These are phyloP conservation scores for Dryocosmus kuriphilus DNA, from an alignment of 2,888 invertebrate genomes.

Conservation along the genomic window DNA sequence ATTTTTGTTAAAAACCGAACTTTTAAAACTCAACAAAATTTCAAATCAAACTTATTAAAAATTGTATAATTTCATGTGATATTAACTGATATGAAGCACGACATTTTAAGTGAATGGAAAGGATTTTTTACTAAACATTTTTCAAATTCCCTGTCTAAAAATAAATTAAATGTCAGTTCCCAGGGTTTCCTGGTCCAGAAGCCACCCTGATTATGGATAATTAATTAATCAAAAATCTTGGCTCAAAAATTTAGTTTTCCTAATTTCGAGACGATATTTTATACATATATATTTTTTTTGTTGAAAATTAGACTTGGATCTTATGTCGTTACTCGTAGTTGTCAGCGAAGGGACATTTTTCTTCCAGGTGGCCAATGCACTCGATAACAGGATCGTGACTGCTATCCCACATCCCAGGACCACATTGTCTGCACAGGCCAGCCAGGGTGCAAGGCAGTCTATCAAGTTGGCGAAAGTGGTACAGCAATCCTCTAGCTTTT, in stretches of 20 bases:
- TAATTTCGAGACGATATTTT: neutral
- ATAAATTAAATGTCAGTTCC: no score
- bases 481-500: slow-evolving; percentile 93
- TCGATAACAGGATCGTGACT: slow-evolving; percentile 92
- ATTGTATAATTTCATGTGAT: no score
- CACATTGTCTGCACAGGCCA: slow-evolving; percentile 92
- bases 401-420: slow-evolving; percentile 97
- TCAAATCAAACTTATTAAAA: no score
- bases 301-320: neutral
- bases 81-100: no score
- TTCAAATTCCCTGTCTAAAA: no score
- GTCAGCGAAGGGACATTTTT: slow-evolving; percentile 77
- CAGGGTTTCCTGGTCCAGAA: no score
- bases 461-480: slow-evolving; percentile 93
- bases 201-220: neutral
- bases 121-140: no score
- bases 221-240: neutral
- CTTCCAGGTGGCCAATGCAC: slow-evolving; percentile 86
- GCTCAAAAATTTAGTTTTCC: neutral
- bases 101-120: no score
- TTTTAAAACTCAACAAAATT: no score
- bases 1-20: no score
- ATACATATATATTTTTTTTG: no score
- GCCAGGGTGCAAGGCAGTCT: slow-evolving; percentile 94
- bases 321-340: slow-evolving; percentile 63